Base-by-base conservation (phyloP, 1,140 invertebrate genomes). In the Dinoponera quadriceps region DNA sequence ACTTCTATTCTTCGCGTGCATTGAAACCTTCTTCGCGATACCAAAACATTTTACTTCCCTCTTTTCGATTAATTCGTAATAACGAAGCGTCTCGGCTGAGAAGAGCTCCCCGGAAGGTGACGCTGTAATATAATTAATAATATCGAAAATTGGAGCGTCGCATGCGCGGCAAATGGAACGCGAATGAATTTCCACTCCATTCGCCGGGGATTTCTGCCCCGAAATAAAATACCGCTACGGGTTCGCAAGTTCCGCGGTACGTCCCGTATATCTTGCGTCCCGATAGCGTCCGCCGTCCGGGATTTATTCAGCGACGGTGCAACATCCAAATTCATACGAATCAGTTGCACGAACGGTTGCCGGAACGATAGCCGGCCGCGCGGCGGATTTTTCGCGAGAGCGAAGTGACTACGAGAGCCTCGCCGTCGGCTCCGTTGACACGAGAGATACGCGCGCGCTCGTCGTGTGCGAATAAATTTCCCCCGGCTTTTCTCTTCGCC, bases 401-500 rank as follows among this genome's bases (percentile, higher is more conserved):
- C 68, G 63, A 83, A 77, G 66, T 57, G 68, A 86, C 66, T 86
- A 25, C 20, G 22, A 80, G 84, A 57, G 48, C 44, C 65, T 54
- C n/a, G 14, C 22, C 11, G 3, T 11, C 11, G 68, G 65, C 14
- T 66, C 51, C 54, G 85, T 86, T 68, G 84, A 86, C 75, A 78
- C 80, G 65, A 77, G 66, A 62, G 27, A 25, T 20, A 65, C 63
- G 80, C 48, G 48, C 44, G 68, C 62, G 11, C 33, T 14, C 25
- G 38, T 29, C 20, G 68, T 86, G 51, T 38, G 54, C 63, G 72
- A 86, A 87, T 87, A 87, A 87, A 87, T 87, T 82, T 86, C 29
- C 22, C 33, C 27, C 38, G 49, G 62, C 63, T 77, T 49, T 68
- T 57, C 55, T 48, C 33, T 11, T 0, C 5, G 22, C 0, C 20